Base-by-base conservation (phyloP, 2,888 invertebrate species). In the Balanococcus diminutus region DNA sequence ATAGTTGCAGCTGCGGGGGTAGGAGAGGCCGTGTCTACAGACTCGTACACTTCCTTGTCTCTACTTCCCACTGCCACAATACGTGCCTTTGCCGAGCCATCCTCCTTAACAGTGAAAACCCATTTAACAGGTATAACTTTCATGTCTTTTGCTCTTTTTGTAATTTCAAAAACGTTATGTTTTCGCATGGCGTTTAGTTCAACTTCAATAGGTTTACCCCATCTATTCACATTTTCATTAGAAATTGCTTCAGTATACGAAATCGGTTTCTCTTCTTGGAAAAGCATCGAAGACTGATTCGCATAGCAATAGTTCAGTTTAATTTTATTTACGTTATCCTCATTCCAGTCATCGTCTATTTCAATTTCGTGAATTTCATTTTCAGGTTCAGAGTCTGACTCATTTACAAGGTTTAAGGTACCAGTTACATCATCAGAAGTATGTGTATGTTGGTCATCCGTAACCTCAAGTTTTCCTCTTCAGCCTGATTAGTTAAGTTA, bases 111-210 rank as follows among this genome's bases (percentile, higher is more conserved):
- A 28, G 72, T 84, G 42, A 86, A 81, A 5, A 87, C 85, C 87
- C 86, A 87, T 84, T 86, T 86, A 19, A 81, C 46, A 9, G 75
- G 72, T 51, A 87, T 42, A 14, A 84, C 72, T 42, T 83, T 22
- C 16, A 31, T 36, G 31, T 36, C 51, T 25, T 22, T 11, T 79
- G 89, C 89, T 81, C 88, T 25, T 19, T 87, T 61, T 51, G 82
- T 84, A 8, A 89, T 6, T n/a, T 56, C 56, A n/a, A n/a, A 19
- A 19, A 56, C 56, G 2, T n/a, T 56, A 19, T 56, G 56, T 19
- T 9, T 56, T n/a, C 9, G n/a, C n/a, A 56, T 19, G 19, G 56
- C 56, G 4, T 19, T 19, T 19, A 19, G n/a, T 56, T 56, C 19
- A 8, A 19, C 8, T 19, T 22, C 1, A 19, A 56, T 56, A n/a